Percentiles rank a stretch among this genome's conserved stretches.
Conservation (phyloP, 2,888 invertebrate genomes). For the Drosophila mimica region DNA sequence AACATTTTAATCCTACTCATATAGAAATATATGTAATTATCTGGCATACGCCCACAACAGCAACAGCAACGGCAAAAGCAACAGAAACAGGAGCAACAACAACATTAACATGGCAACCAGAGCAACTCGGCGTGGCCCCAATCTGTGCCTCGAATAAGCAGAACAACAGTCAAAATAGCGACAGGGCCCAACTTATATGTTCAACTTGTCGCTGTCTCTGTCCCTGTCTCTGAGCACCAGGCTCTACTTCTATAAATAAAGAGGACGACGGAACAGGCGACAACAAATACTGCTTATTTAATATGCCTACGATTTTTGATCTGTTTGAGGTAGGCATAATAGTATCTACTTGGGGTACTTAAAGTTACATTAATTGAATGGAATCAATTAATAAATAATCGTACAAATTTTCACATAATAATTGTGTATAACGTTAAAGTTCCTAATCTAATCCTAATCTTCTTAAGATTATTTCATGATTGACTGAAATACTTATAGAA, state of each 20-base stretch:
- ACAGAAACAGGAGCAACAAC: neutral
- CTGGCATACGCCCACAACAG: conserved; percentile 8
- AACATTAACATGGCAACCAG: conserved; percentile 44
- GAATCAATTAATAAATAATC: neutral
- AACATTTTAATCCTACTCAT: neutral
- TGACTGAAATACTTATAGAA: too few species aligned
- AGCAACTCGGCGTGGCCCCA: conserved; percentile 44
- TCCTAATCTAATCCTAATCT: too few species aligned
- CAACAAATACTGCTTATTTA: conserved; percentile 6
- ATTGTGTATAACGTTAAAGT: too few species aligned
- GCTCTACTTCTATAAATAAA: conserved; percentile 9
- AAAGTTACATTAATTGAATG: neutral
- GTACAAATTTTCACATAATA: neutral
- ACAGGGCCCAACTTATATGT: conserved; percentile 36
- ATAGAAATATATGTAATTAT: neutral
- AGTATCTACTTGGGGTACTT: neutral
- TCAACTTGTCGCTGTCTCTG: conserved; percentile 23
- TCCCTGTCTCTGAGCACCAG: conserved; percentile 4
- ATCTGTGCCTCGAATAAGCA: conserved; percentile 31
- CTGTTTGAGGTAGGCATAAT: neutral
- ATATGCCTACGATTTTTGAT: neutral
- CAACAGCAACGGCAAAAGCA: neutral
- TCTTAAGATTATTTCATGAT: too few species aligned
- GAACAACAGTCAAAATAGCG: conserved; percentile 44
- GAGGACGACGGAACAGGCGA: conserved; percentile 36